Base-by-base conservation (phyloP, 1,140 invertebrate genomes). In the Drosophila nikananu region DNA sequence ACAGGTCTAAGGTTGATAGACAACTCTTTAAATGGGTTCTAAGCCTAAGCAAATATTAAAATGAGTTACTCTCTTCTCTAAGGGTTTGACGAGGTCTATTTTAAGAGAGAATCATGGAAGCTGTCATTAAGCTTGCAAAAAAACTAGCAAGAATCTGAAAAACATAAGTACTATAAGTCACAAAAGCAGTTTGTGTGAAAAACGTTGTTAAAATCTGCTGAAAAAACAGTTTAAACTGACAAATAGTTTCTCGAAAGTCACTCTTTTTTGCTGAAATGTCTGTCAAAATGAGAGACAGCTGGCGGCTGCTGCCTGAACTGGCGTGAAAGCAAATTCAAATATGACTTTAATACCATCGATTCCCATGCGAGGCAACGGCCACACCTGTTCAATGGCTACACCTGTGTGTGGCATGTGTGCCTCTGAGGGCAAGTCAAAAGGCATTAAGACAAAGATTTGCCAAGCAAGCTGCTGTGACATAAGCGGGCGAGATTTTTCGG, bases 281-380 rank as follows among this genome's bases (percentile, higher is more conserved):
- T 57, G 54, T 39, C 54, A 23, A 57, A 55, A 57, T 39, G 54
- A 2, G 35, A n/a, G 54, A 21, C 35, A 39, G 54, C 54, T 39
- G 51, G n/a, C 23, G 32, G 30, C 30, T 35, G 49, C 3, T n/a
- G 25, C 10, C 13, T 8, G n/a, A 2, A 12, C 17, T 21, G 27
- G 21, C n/a, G 39, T 66, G 58, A 66, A 66, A 66, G 58, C 35
- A 35, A 75, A 64, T 55, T 74, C 62, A 37, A 63, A 63, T 75
- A 75, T 75, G 70, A 19, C 21, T 74, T 75, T 63, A 57, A 57
- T 57, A n/a, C 54, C 54, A 57, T 57, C 35, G 54, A 57, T 57
- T 57, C 54, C 35, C 35, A 41, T 57, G 54, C 54, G 15, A 25
- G 54, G 54, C 35, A 57, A 52, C 6, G 23, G 54, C 54, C 54